These are phyloP conservation scores for Rhamnusium bicolor DNA, from an alignment of 2,888 invertebrate species.

Conservation along the genomic window DNA sequence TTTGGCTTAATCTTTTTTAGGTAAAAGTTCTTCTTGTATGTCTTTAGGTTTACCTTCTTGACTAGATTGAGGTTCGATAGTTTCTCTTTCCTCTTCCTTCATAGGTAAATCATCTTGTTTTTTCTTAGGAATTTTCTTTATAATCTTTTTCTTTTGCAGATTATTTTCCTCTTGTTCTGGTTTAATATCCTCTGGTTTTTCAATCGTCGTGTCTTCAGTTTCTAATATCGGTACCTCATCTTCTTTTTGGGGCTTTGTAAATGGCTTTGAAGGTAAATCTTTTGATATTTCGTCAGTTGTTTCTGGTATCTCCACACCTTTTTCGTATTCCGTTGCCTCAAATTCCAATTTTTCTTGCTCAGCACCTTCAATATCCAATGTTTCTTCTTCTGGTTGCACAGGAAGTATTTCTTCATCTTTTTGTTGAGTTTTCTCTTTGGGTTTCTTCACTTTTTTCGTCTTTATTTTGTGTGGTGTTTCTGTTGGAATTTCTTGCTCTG, in stretches of 20 bases:
- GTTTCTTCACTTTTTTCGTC: slow-evolving; percentile 54
- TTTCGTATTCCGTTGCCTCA: slow-evolving; percentile 35
- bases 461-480: slow-evolving; percentile 57
- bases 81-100: slow-evolving; percentile 50
- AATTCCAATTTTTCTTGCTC: slow-evolving; percentile 59
- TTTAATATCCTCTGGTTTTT: slow-evolving; percentile 39
- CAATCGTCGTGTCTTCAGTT: slow-evolving; percentile 33
- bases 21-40: slow-evolving; percentile 66
- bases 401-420: not conserved
- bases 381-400: not conserved
- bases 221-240: slow-evolving; percentile 39
- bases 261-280: slow-evolving; percentile 59
- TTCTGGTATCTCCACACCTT: slow-evolving; percentile 37
- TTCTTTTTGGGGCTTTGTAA: slow-evolving; percentile 56
- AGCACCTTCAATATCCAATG: slow-evolving; percentile 60
- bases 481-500: slow-evolving; percentile 54
- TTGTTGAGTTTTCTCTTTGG: not conserved
- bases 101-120: slow-evolving; percentile 29
- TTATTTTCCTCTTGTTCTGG: slow-evolving; percentile 64
- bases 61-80: slow-evolving; percentile 47
- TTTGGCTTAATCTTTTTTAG: slow-evolving; percentile 68
- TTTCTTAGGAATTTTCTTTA: slow-evolving; percentile 44
- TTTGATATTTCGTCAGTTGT: slow-evolving; percentile 62
- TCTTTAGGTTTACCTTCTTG: slow-evolving; percentile 38
- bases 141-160: slow-evolving; percentile 27